phyloP scores from a whole-genome alignment of 2,113 vertebrate genomes.

The Xerus inauris region DNA sequence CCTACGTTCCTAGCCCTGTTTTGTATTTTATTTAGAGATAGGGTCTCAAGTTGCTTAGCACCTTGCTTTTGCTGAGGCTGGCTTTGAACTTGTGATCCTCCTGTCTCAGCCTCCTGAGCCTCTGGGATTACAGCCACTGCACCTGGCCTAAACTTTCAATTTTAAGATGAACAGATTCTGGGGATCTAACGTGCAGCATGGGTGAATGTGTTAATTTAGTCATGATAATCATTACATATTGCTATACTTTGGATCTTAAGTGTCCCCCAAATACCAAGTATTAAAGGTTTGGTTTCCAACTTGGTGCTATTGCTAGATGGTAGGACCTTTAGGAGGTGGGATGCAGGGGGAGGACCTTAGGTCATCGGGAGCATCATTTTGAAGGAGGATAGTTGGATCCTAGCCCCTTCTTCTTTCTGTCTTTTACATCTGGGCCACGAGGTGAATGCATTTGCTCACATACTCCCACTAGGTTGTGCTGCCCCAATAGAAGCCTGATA shows the following conservation, averaged over 20 bases:
- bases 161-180: background rate
- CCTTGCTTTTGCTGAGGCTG: too few species aligned
- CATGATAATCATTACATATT: background rate
- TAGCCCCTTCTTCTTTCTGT: background rate
- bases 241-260: background rate
- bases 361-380: background rate
- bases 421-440: background rate
- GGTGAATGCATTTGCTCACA: background rate
- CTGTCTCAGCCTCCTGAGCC: too few species aligned
- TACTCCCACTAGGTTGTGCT: background rate
- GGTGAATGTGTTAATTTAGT: background rate
- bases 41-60: too few species aligned
- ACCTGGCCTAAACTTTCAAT: background rate
- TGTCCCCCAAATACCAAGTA: too few species aligned
- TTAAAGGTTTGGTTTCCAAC: background rate
- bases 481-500: background rate
- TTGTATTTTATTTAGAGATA: too few species aligned
- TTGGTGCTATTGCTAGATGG: background rate
- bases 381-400: background rate
- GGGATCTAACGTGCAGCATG: background rate
- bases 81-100: too few species aligned
- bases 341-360: too few species aligned
- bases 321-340: background rate
- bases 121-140: too few species aligned
- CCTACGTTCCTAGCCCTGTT: too few species aligned